phyloP scores from a whole-genome alignment of 2,888 invertebrate genomes.

The Elysia crispata region DNA sequence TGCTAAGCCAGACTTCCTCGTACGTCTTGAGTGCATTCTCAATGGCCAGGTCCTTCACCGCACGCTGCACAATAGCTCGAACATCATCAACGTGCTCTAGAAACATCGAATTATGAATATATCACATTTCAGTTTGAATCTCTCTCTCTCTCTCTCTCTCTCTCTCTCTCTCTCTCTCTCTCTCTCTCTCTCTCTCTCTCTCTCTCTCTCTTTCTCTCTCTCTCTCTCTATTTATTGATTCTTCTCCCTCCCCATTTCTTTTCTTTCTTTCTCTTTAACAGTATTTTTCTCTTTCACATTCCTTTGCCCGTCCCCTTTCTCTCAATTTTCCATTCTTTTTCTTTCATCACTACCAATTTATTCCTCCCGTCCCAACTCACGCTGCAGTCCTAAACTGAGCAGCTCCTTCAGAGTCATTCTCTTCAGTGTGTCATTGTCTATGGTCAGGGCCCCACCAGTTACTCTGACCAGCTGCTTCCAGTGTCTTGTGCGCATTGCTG shows the following conservation, averaged over 20 bases:
- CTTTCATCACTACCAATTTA: no score
- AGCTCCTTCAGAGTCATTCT: constrained; percentile 77
- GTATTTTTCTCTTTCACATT: no score
- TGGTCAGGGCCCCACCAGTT: constrained; percentile 73
- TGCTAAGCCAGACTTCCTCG: constrained; percentile 78
- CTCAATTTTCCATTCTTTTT: no score
- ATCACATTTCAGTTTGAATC: background rate
- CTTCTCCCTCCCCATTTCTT: no score
- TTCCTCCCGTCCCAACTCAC: constrained; percentile 59
- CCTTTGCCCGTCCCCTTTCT: no score
- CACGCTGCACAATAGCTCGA: constrained; percentile 76
- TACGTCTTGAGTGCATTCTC: constrained; percentile 77
- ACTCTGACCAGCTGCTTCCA: constrained; percentile 77
- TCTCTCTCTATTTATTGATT: no score
- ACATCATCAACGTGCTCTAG: constrained; percentile 77
- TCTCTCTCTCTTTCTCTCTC: no score
- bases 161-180: no score
- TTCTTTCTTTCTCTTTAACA: no score
- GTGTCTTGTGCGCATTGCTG: constrained; percentile 77
- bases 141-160: no score
- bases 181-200: no score
- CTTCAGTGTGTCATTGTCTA: constrained; percentile 77
- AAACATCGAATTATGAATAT: constrained; percentile 51
- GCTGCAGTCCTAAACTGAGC: constrained; percentile 76
- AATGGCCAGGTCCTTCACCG: constrained; percentile 76